Evolutionary conservation across 2,888 invertebrate species (phyloP), one percentile per base, ranked within the genome.

Genomic region (Pardosa pseudoannulata): DNA sequence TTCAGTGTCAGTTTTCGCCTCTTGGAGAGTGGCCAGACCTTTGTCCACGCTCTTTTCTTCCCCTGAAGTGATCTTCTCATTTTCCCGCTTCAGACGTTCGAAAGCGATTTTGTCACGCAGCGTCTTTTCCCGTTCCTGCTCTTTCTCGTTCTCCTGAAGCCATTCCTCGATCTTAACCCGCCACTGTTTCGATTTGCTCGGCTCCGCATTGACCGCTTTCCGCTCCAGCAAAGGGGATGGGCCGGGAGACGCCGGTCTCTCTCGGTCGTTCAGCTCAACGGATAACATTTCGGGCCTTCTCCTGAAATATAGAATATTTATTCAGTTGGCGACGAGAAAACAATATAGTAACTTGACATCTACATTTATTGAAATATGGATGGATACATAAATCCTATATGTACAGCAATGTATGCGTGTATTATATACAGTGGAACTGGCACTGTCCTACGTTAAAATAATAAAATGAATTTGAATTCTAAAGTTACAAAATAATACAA

Each of bases 81-180:
- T 79, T 70, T 83, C 79, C 9, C 87, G 75, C 32, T 65, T 82
- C 23, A 29, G 71, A 19, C 79, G 73, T 65, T 81, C 85, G 1
- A 64, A 9, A 16, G 73, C 78, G 13, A 85, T 71, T 64, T 78
- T 86, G 5, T 88, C 88, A 19, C 71, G 72, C 11, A 87, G 46
- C 64, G 87, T 87, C 62, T 79, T 87, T 31, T 89, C 88, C 72
- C 82, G 71, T 90, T 94, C 94, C 91, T 96, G 96, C 91, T 94
- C 96, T 90, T 94, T 95, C 91, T 96, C 96, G 92, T 96, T 96
- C 82, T 96, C 96, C 89, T 96, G 95, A 88, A 97, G 92, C 97
- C 97, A 97, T 6, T 96, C 96, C 92, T 97, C 96, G 90, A 97
- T 97, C 91, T 97, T 96, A 91, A 96, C 96, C 71, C 95, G 93